phyloP scores from a whole-genome alignment of 2,113 vertebrate genomes.

The Dolichotis patagonum region DNA sequence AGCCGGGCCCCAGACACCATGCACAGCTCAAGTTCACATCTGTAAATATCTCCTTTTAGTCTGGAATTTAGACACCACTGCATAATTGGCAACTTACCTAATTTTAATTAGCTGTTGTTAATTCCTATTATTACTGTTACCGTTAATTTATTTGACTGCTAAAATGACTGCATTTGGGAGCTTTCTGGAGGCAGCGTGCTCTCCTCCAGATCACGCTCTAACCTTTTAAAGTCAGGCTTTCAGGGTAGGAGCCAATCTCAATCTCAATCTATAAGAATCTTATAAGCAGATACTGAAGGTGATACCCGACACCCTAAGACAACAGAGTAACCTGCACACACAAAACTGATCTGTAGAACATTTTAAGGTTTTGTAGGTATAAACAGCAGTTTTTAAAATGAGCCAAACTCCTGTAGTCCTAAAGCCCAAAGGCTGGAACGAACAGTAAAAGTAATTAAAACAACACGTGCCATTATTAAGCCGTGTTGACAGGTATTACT shows the following conservation, averaged over 20 bases:
- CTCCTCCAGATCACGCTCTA: background rate
- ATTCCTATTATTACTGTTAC: slow-evolving; percentile 74
- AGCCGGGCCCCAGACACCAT: background rate
- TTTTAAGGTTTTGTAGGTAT: slow-evolving; percentile 23
- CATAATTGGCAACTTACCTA: slow-evolving; percentile 46
- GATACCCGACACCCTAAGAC: background rate
- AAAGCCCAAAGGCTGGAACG: background rate
- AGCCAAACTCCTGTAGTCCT: slow-evolving; percentile 10
- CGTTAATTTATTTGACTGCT: slow-evolving; percentile 71
- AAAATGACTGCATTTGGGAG: slow-evolving; percentile 54
- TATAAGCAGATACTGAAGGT: background rate
- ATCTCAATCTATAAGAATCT: background rate
- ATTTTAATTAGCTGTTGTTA: slow-evolving; percentile 74
- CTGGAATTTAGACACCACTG: background rate
- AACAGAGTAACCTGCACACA: background rate
- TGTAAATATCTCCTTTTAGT: slow-evolving; percentile 52
- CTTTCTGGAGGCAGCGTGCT: slow-evolving; percentile 10
- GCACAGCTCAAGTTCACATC: background rate
- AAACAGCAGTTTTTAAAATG: background rate
- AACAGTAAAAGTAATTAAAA: slow-evolving; percentile 21
- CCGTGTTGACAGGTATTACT: background rate
- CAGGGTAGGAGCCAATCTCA: background rate
- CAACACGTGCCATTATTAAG: background rate
- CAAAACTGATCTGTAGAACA: background rate
- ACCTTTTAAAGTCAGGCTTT: slow-evolving; percentile 44